Evolutionary conservation across 2,888 invertebrate species (phyloP).

Genomic region (Pyrrhosoma nymphula): DNA sequence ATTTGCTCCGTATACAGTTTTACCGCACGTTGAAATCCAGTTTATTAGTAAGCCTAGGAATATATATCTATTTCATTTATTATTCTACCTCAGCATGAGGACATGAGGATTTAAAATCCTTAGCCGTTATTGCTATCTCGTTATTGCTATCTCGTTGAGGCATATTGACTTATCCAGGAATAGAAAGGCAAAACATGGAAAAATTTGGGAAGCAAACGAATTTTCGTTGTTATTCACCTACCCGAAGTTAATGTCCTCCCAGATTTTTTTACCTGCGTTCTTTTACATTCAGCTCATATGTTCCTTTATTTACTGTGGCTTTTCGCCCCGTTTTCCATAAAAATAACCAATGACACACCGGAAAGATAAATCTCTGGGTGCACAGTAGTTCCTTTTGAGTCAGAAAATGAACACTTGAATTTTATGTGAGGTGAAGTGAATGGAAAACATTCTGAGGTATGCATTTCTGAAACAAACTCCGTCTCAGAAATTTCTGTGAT

Average conservation of each 20-base stretch:
- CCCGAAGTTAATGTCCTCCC: not conserved
- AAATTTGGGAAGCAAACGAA: not conserved
- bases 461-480: not conserved
- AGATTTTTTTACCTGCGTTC: not conserved
- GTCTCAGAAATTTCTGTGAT: not conserved
- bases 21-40: too few relatives aligned
- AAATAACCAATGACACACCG: not conserved
- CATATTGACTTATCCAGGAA: not conserved
- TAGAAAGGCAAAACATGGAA: not conserved
- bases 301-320: not conserved
- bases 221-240: not conserved
- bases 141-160: not conserved
- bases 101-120: too few relatives aligned
- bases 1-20: too few relatives aligned
- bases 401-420: not conserved
- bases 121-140: too few relatives aligned
- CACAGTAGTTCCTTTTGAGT: not conserved
- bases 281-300: not conserved
- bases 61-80: too few relatives aligned
- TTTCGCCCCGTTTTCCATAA: not conserved
- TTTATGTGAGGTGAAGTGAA: not conserved
- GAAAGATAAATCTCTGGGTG: not conserved
- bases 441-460: not conserved
- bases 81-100: too few relatives aligned
- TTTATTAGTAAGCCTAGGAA: too few relatives aligned